Conservation (phyloP, 2,888 invertebrate species). For the Heliconius ismenius region DNA sequence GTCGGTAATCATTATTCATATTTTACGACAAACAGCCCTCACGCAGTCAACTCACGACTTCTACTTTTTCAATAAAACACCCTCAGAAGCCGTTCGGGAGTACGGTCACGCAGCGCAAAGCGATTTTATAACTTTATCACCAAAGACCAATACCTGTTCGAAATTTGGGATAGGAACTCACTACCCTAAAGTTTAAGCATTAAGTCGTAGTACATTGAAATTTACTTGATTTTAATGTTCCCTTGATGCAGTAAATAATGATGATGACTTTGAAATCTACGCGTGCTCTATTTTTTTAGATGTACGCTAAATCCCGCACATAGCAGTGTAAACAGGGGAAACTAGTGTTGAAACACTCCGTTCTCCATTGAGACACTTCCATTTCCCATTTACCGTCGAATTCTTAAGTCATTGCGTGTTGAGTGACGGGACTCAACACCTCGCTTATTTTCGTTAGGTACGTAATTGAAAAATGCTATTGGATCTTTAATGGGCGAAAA, state of each 20-base stretch:
- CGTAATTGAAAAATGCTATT: neutral
- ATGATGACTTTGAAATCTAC: neutral
- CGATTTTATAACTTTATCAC: constrained; percentile 80
- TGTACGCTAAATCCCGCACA: too few species aligned
- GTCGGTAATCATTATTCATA: constrained; percentile 68
- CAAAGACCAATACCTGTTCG: constrained; percentile 63
- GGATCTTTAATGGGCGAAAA: neutral
- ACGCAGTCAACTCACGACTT: constrained; percentile 74
- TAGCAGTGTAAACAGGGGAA: too few species aligned
- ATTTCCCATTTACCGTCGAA: too few species aligned
- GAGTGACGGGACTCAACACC: too few species aligned
- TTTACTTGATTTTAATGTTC: constrained; percentile 25
- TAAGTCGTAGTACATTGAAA: constrained; percentile 39
- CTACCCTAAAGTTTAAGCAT: constrained; percentile 49
- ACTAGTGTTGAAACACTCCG: too few species aligned
- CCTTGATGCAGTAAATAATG: neutral
- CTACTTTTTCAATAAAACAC: constrained; percentile 81
- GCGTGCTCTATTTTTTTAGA: too few species aligned
- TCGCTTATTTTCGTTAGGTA: too few species aligned
- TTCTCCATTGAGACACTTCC: too few species aligned
- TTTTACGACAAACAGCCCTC: constrained; percentile 65
- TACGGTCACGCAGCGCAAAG: constrained; percentile 74
- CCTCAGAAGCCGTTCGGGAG: constrained; percentile 66
- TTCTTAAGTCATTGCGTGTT: too few species aligned
- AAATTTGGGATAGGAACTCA: constrained; percentile 45